Base-by-base conservation (phyloP, 2,888 invertebrate genomes). In the Electrophaes corylata region DNA sequence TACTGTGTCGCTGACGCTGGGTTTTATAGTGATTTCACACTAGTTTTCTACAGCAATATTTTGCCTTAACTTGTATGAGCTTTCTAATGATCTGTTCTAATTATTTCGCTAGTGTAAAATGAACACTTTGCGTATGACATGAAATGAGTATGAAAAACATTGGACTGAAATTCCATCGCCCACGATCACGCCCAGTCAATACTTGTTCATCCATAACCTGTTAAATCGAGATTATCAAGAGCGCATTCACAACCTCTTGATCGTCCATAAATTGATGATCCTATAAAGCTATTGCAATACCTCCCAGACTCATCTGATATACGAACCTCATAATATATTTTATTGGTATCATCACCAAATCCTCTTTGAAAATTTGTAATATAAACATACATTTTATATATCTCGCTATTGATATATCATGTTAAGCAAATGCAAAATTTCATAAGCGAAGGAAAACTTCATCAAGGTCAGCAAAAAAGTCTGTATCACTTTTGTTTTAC, bases 201-300 rank as follows among this genome's bases (percentile, higher is more conserved):
- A 40, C 33, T 19, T 16, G 44, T 12, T 29, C 49, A 49, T 55
- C 43, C 44, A 55, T 29, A 12, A 26, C 18, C 16, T 31, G 45
- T 57, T 57, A 63, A 50, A 49, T 41, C n/a, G 18, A 50, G 19
- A 44, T 29, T 39, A 46, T 29, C 10, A 10, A 29, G 45, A 23
- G 33, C 49, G 46, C 33, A 61, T 63, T 61, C 59, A 57, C 57
- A 59, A 61, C 48, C 60, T 55, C 26, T 49, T 39, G 53, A 60
- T 56, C 56, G 37, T 41, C 40, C 40, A 59, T 60, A 55, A 61
- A 61, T 46, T 41, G 33, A 33, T 46, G 31, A 57, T 52, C 47
- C 49, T 48, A 51, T 66, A 62, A 60, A 64, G 23, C 57, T 48
- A 53, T 55, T 52, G 33, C 55, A 62, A 60, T 57, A 62, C 55